Percentiles rank a stretch among this genome's conserved stretches.
These are phyloP conservation scores for Synanthedon andrenaeformis DNA, from an alignment of 2,888 invertebrate species.

Conservation along the genomic window DNA sequence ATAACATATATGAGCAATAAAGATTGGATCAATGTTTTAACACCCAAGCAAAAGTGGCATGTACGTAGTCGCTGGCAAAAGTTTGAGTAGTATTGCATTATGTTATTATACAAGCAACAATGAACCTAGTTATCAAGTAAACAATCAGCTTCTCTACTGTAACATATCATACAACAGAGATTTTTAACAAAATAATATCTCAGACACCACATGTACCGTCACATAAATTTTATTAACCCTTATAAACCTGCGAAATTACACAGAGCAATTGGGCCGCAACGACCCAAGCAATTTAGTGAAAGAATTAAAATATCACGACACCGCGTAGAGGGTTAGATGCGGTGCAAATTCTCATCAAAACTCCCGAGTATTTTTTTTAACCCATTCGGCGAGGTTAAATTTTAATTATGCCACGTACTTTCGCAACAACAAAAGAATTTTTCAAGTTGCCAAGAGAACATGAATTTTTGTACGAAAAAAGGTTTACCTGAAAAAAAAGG, in stretches of 20 bases:
- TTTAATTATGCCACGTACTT: conserved; percentile 31
- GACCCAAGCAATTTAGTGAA: conserved; percentile 35
- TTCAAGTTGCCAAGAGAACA: conserved; percentile 17
- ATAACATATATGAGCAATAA: no score
- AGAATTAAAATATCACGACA: conserved; percentile 41
- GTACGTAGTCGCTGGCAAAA: no score
- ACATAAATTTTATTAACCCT: conserved; percentile 47
- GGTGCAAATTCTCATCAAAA: conserved; percentile 17
- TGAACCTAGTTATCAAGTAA: no score
- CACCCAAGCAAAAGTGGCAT: no score
- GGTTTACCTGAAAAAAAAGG: no score
- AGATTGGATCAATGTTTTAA: no score
- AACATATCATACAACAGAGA: neutral
- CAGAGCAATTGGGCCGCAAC: conserved; percentile 41
- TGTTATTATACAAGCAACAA: no score
- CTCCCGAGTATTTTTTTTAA: conserved; percentile 1
- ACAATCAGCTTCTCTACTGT: no score
- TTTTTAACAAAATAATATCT: conserved; percentile 15
- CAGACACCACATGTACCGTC: conserved; percentile 23
- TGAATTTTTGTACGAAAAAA: conserved; percentile 9
- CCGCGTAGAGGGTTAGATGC: conserved; percentile 11
- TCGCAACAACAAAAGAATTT: conserved; percentile 28
- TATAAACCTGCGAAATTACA: conserved; percentile 44
- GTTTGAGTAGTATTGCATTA: no score
- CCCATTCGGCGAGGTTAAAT: conserved; percentile 19